Conservation (phyloP, 2,888 invertebrate species). For the Machimus rusticus region DNA sequence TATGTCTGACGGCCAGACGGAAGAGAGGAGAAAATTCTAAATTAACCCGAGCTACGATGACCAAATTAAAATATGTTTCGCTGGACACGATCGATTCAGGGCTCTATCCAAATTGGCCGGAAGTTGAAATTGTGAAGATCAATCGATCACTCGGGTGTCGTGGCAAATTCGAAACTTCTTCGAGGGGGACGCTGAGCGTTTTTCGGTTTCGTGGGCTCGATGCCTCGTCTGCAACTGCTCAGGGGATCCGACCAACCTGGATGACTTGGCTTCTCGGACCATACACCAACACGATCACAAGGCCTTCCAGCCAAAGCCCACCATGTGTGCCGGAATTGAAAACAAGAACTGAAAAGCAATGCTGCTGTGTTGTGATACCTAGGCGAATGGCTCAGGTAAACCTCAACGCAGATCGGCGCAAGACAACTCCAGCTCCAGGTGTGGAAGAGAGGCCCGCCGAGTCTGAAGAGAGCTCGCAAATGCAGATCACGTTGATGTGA, state of each 20-base stretch:
- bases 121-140: not conserved
- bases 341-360: not conserved
- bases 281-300: not conserved
- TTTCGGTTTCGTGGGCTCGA: not conserved
- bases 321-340: not conserved
- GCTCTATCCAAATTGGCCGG: not conserved
- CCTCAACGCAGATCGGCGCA: not conserved
- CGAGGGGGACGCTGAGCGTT: not conserved
- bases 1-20: not conserved
- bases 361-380: not conserved
- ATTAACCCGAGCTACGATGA: not conserved
- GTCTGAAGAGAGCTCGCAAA: not conserved
- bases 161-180: not conserved
- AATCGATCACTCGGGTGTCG: not conserved
- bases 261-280: slow-evolving; percentile 6
- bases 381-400: not conserved
- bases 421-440: not conserved
- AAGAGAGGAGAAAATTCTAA: not conserved
- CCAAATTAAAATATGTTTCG: not conserved
- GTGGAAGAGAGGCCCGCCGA: not conserved
- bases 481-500: not conserved
- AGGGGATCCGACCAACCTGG: not conserved
- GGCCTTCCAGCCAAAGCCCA: not conserved
- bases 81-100: not conserved
- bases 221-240: slow-evolving; percentile 9